These are phyloP conservation scores for Sinohyriopsis cumingii DNA, from an alignment of 2,888 invertebrate genomes.

Conservation along the genomic window DNA sequence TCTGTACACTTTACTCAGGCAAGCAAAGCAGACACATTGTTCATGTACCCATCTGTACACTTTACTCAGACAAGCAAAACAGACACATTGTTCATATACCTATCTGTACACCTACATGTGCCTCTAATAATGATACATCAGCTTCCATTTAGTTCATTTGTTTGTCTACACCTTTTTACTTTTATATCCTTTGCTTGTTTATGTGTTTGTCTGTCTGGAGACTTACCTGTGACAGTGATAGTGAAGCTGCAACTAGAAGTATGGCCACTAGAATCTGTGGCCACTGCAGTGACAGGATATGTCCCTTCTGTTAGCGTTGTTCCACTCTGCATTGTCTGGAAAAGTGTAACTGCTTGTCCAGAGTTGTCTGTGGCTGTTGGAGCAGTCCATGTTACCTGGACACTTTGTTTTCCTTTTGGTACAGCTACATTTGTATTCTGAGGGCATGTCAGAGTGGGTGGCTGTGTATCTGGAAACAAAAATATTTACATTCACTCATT, in stretches of 20 bases:
- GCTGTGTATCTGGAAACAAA: conserved; percentile 37
- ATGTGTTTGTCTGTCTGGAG: no score
- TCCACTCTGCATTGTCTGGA: conserved; percentile 46
- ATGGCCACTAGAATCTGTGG: conserved; percentile 38
- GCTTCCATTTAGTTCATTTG: no score
- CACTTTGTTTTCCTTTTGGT: conserved; percentile 37
- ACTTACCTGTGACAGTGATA: conserved; percentile 46
- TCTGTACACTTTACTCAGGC: no score
- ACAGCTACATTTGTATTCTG: conserved; percentile 22
- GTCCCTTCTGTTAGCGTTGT: conserved; percentile 39
- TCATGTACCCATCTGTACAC: no score
- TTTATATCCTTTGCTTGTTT: no score
- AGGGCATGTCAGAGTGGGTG: conserved; percentile 48
- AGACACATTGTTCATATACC: no score
- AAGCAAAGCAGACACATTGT: no score
- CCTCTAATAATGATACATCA: no score
- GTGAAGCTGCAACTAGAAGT: conserved; percentile 42
- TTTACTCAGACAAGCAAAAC: no score
- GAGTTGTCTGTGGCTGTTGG: conserved; percentile 49
- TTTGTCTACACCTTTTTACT: no score
- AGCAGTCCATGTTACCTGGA: conserved; percentile 38
- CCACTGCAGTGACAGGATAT: conserved; percentile 46
- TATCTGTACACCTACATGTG: no score
- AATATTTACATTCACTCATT: neutral
- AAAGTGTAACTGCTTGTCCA: conserved; percentile 33